A percentile compares a stretch with the other conserved stretches of the same genome.
These are phyloP conservation scores for Caenorhabditis sp. DNA, from an alignment of 2,888 invertebrate genomes.

Conservation along the genomic window DNA sequence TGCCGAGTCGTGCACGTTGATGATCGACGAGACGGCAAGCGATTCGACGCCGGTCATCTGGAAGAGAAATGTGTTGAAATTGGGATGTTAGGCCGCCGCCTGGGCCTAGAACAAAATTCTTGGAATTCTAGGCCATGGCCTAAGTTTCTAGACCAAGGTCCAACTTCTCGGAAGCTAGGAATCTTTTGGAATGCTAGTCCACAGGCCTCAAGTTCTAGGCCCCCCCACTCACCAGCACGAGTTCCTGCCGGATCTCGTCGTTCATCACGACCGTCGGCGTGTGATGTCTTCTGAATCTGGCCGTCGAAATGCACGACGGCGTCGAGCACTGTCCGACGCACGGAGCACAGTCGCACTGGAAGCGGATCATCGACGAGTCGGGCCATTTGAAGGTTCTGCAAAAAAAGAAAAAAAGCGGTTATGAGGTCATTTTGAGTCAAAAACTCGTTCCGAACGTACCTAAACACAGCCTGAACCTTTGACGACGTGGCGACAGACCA, in stretches of 20 bases:
- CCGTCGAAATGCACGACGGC: constrained; percentile 29
- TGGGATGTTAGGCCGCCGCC: background rate
- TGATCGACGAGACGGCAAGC: constrained; percentile 52
- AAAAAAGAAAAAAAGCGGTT: background rate
- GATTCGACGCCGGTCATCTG: constrained; percentile 55
- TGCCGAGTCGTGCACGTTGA: constrained; percentile 44
- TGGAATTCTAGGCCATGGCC: too few relatives aligned
- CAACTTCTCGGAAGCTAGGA: background rate
- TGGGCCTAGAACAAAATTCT: background rate
- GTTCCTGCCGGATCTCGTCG: constrained; percentile 34
- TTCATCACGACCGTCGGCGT: constrained; percentile 22
- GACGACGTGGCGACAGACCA: constrained; percentile 65
- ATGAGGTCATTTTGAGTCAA: too few relatives aligned
- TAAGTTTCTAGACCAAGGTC: background rate
- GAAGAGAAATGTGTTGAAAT: background rate
- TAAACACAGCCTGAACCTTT: constrained; percentile 66
- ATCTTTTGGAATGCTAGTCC: too few relatives aligned
- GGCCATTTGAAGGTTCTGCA: constrained; percentile 79
- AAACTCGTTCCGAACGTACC: too few relatives aligned
- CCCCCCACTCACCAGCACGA: constrained; percentile 52
- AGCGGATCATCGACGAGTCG: constrained; percentile 77
- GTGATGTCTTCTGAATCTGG: constrained; percentile 56
- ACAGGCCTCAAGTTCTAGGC: too few relatives aligned
- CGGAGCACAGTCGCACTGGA: constrained; percentile 78
- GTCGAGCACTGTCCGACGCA: constrained; percentile 73